phyloP scores from a whole-genome alignment of 2,797 vertebrate species.

The Helicolenus hilgendorfi region DNA sequence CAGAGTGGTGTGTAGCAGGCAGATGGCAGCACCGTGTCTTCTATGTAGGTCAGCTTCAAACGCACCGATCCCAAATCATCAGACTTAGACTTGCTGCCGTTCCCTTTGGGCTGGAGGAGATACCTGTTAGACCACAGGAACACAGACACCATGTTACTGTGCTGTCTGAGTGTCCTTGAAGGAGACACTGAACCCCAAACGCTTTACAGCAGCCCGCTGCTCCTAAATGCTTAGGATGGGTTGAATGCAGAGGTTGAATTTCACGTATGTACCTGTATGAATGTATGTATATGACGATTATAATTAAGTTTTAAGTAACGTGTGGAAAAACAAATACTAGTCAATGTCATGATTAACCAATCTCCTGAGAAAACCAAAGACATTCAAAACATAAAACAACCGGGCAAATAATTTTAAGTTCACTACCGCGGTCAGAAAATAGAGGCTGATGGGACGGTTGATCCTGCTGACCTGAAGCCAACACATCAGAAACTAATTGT shows the following conservation, averaged over 20 bases:
- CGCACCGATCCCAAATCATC: constrained; percentile 97
- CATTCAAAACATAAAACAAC: background rate
- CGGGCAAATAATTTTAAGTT: background rate
- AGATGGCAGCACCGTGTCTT: constrained; percentile 97
- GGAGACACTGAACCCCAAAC: too few species aligned
- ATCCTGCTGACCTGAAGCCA: constrained; percentile 2
- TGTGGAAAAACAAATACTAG: background rate
- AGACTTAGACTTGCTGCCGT: constrained; percentile 95
- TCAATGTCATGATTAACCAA: background rate
- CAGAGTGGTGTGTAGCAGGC: constrained; percentile 93
- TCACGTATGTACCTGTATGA: too few species aligned
- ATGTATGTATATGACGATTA: too few species aligned
- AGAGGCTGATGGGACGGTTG: background rate
- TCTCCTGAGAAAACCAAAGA: background rate
- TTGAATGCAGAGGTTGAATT: too few species aligned
- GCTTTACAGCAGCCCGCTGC: too few species aligned
- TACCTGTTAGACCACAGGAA: constrained; percentile 89
- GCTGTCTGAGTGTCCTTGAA: background rate
- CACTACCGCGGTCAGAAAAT: background rate
- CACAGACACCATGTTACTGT: background rate
- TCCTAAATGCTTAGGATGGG: too few species aligned
- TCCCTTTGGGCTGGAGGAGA: constrained; percentile 97
- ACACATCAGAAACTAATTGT: background rate
- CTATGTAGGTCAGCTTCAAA: constrained; percentile 96
- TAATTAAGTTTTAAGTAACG: too few species aligned